Evolutionary conservation across 2,888 invertebrate genomes (phyloP).

Genomic region (Hydropsyche betteni): DNA sequence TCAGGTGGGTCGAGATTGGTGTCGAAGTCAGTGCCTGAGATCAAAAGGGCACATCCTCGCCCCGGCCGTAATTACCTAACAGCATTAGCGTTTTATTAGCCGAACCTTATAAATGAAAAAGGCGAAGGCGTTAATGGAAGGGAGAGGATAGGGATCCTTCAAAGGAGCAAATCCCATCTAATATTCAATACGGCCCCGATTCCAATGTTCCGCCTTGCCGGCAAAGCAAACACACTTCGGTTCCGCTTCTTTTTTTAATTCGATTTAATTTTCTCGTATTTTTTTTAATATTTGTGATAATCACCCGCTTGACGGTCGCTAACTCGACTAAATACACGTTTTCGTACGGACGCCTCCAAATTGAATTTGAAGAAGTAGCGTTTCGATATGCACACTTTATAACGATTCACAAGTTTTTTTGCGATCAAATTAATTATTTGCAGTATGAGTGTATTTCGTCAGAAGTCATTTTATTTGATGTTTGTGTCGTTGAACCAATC

Average conservation of each 20-base stretch:
- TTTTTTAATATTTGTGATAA: no score
- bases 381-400: no score
- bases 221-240: neutral
- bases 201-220: conserved; percentile 16
- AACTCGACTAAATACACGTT: conserved; percentile 15
- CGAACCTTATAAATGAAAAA: conserved; percentile 43
- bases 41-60: conserved; percentile 31
- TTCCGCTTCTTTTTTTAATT: no score
- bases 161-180: conserved; percentile 39
- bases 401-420: no score
- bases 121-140: conserved; percentile 42
- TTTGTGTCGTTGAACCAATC: no score
- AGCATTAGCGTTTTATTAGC: conserved; percentile 42
- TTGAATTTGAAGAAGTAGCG: conserved; percentile 11
- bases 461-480: no score
- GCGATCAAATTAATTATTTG: no score
- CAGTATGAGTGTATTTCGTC: no score
- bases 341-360: conserved; percentile 21
- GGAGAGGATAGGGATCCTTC: conserved; percentile 35
- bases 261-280: no score
- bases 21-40: conserved; percentile 31
- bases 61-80: conserved; percentile 39
- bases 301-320: conserved; percentile 13
- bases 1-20: conserved; percentile 37
- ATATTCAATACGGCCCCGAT: conserved; percentile 37